Conservation (phyloP, 2,888 invertebrate species). For the Macaria liturata region DNA sequence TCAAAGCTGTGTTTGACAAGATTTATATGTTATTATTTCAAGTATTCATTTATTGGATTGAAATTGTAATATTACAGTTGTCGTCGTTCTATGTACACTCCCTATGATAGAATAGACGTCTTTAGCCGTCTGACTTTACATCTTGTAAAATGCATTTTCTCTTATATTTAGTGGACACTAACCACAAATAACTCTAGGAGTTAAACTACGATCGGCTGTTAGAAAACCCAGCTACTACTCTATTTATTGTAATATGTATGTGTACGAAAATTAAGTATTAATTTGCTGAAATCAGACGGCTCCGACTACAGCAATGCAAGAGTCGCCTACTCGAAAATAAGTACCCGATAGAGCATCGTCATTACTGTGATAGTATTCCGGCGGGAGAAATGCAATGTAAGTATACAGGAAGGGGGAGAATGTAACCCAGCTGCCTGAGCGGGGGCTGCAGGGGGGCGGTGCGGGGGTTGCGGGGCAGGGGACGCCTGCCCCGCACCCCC, state of each 20-base stretch:
- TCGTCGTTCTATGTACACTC: conserved; percentile 22
- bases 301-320: not conserved
- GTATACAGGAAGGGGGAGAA: not conserved
- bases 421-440: not conserved
- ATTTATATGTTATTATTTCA: not conserved
- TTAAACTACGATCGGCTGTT: conserved; percentile 14
- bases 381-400: no score
- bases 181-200: conserved; percentile 13
- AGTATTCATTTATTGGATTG: not conserved
- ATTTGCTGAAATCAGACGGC: conserved; percentile 6
- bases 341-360: no score
- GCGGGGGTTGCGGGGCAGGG: no score
- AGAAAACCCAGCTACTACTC: conserved; percentile 16
- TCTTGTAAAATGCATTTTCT: conserved; percentile 34
- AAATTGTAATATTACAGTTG: conserved; percentile 25
- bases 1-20: no score
- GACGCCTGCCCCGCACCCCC: conserved; percentile 41
- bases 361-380: no score
- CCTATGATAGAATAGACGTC: conserved; percentile 14
- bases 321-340: no score
- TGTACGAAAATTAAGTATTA: not conserved
- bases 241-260: conserved; percentile 1
- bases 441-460: not conserved
- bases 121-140: conserved; percentile 21
- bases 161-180: conserved; percentile 23